Conservation (phyloP, 2,797 vertebrate genomes). For the Sorex maritimensis region DNA sequence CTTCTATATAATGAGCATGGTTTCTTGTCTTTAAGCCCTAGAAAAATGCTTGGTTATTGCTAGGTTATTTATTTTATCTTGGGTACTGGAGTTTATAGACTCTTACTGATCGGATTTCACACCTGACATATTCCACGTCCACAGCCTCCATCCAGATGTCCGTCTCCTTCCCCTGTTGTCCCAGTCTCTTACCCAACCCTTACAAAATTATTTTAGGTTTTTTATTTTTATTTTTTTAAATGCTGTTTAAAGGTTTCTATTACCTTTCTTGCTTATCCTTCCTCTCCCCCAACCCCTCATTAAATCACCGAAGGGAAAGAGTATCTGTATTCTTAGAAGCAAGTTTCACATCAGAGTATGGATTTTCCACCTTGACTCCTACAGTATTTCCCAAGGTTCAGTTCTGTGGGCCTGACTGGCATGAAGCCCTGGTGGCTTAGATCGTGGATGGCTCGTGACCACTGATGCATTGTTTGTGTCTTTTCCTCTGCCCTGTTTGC, state of each 20-base stretch:
- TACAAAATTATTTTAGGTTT: not conserved
- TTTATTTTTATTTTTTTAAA: not conserved
- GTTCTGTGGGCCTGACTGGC: accelerated
- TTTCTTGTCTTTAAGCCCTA: not conserved
- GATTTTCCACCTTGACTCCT: constrained; percentile 53
- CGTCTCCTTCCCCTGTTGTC: too few relatives aligned
- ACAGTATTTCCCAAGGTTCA: not conserved
- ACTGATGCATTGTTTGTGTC: constrained; percentile 51
- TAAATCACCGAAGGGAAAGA: constrained; percentile 25
- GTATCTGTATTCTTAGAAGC: constrained; percentile 7
- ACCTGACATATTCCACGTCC: too few relatives aligned
- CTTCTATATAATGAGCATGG: accelerated
- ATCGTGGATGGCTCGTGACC: not conserved
- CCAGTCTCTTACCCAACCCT: not conserved
- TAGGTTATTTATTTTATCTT: not conserved
- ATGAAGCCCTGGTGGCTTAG: not conserved
- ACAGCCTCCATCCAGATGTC: too few relatives aligned
- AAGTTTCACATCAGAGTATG: constrained; percentile 42
- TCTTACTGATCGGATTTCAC: not conserved
- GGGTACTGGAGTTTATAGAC: too few relatives aligned
- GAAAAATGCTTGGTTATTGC: not conserved
- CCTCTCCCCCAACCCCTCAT: not conserved
- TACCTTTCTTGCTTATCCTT: not conserved
- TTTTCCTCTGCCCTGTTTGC: constrained; percentile 1
- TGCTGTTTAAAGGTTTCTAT: not conserved